Evolutionary conservation across 2,797 vertebrate genomes (phyloP), one percentile per base, ranked within the genome.

Genomic region (Tokudaia muenninki): DNA sequence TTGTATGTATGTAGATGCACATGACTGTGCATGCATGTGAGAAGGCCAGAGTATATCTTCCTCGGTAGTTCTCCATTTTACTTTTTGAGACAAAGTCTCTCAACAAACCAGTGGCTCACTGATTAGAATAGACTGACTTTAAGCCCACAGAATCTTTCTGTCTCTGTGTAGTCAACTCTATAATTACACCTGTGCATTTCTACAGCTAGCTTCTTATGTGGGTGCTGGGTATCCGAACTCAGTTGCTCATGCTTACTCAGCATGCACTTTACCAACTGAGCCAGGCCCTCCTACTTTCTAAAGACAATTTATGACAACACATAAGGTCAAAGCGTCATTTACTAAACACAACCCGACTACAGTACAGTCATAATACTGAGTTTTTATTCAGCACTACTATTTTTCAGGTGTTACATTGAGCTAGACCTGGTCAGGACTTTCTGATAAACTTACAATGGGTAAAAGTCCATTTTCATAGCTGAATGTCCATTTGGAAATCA

Each of bases 381-480:
- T 50, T 29, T 74, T 91, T 72, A 82, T 21, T n/a, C 24, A 82
- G 37, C 17, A 14, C 31, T 50, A 34, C 55, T 59, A 13, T 44
- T 93, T 92, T 34, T 34, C 31, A 34, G 44, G 2, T 55, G 31
- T 17, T 80, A 29, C 19, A 41, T 4, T 61, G 19, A 16, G 3
- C 61, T 78, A 94, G 50, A 94, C 31, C 31, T 31, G 55, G 41
- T 12, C 34, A 95, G 37, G 4, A 16, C 63, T 95, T 57, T 88
- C 84, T 87, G 75, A 72, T 67, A 72, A 87, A 31, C 4, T 87
- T n/a, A 29, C 26, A 84, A 65, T 8, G 70, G 72, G 44, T 13
- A 94, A 90, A 94, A 86, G 22, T 74, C 6, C 1, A 67, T 88
- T 86, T 92, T 93, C 50, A 90, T 37, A 74, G 79, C 37, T 75